Conservation (phyloP, 2,113 vertebrate genomes). For the Pogona vitticeps region DNA sequence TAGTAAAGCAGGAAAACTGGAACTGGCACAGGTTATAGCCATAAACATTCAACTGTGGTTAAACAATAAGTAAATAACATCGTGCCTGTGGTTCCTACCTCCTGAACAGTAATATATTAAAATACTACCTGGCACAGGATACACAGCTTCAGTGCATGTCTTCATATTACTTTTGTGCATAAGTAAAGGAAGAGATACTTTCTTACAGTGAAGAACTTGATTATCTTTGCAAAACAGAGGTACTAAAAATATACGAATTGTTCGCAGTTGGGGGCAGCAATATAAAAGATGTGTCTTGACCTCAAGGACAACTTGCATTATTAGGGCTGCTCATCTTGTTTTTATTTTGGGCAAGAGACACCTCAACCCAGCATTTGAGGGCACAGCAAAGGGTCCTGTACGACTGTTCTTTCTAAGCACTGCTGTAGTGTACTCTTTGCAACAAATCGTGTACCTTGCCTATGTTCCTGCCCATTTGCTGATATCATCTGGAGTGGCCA, state of each 20-base stretch:
- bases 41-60: constrained; percentile 65
- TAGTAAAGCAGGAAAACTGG: constrained; percentile 24
- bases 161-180: constrained; percentile 54
- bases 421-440: no score
- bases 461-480: not conserved
- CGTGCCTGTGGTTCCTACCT: constrained; percentile 69
- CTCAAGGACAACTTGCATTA: not conserved
- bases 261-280: not conserved
- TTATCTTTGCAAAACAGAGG: not conserved
- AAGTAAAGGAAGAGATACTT: constrained; percentile 48
- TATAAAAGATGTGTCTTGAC: not conserved
- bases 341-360: not conserved
- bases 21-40: constrained; percentile 45
- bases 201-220: constrained; percentile 33
- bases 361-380: not conserved
- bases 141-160: constrained; percentile 62
- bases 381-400: no score
- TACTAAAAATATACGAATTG: constrained; percentile 31
- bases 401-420: not conserved
- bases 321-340: not conserved
- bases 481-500: not conserved
- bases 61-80: constrained; percentile 61
- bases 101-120: constrained; percentile 69
- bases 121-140: constrained; percentile 59
- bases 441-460: no score